These are phyloP conservation scores for Ammodytes dubius DNA, from an alignment of 2,113 vertebrate species.

Conservation along the genomic window DNA sequence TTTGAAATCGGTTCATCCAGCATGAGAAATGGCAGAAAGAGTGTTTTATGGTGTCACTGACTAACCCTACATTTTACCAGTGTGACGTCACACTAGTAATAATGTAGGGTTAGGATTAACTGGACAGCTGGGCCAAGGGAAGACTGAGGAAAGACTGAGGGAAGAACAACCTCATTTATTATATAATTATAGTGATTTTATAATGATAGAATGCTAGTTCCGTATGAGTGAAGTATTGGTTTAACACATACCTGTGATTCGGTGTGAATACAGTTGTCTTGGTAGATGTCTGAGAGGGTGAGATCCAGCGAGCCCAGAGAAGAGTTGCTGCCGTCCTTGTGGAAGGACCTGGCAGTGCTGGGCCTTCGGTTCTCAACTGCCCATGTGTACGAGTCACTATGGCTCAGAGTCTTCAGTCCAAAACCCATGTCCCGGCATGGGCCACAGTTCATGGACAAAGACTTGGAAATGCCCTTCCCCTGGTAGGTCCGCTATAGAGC, in stretches of 20 bases:
- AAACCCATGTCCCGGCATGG: slow-evolving; percentile 35
- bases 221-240: too few species aligned
- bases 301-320: slow-evolving; percentile 78
- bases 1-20: too few species aligned
- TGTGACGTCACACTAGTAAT: too few species aligned
- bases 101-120: too few species aligned
- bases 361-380: slow-evolving; percentile 87
- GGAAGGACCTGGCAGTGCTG: slow-evolving; percentile 68
- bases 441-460: slow-evolving; percentile 76
- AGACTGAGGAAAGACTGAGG: too few species aligned
- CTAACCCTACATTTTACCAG: too few species aligned
- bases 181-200: too few species aligned
- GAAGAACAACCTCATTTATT: too few species aligned
- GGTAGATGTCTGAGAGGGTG: slow-evolving; percentile 81
- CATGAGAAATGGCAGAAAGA: too few species aligned
- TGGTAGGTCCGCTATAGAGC: slow-evolving; percentile 34
- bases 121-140: too few species aligned
- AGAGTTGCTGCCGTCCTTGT: slow-evolving; percentile 67
- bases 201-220: too few species aligned
- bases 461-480: slow-evolving; percentile 73
- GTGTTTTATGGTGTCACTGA: too few species aligned
- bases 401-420: slow-evolving; percentile 66
- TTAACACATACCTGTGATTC: slow-evolving; percentile 72
- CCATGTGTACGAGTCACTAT: slow-evolving; percentile 89
- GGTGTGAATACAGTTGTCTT: slow-evolving; percentile 51